A percentile compares a stretch with the other conserved stretches of the same genome.
Conservation (phyloP, 2,888 invertebrate genomes). For the Campoplex capitator region DNA sequence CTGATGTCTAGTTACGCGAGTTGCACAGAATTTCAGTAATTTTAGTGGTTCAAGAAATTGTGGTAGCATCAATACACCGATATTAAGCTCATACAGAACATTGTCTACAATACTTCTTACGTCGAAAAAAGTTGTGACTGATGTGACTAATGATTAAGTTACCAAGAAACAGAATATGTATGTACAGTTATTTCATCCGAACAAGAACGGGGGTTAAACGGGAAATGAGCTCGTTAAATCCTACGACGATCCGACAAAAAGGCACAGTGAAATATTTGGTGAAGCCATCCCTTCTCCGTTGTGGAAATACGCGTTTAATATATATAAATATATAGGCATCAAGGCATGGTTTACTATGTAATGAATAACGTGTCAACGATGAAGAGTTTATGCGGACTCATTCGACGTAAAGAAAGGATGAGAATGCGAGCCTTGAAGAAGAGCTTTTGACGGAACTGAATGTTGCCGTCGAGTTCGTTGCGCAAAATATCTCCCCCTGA, state of each 20-base stretch:
- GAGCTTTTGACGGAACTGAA: conserved; percentile 60
- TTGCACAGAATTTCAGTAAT: neutral
- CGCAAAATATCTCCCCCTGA: conserved; percentile 31
- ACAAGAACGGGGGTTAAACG: conserved; percentile 22
- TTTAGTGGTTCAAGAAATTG: neutral
- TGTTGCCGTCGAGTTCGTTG: conserved; percentile 63
- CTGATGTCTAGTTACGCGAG: neutral
- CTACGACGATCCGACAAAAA: conserved; percentile 50
- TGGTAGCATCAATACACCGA: neutral
- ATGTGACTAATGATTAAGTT: conserved; percentile 32
- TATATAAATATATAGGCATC: conserved; percentile 36
- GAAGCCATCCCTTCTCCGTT: conserved; percentile 6
- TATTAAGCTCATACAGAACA: neutral
- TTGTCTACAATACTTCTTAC: neutral
- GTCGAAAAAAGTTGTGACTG: neutral
- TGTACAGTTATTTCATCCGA: conserved; percentile 39
- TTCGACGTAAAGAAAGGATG: conserved; percentile 19
- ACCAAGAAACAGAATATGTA: conserved; percentile 18
- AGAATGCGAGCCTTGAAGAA: conserved; percentile 53
- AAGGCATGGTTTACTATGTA: conserved; percentile 34
- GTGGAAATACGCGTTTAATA: conserved; percentile 19
- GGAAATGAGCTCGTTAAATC: conserved; percentile 65
- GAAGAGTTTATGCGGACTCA: conserved; percentile 54
- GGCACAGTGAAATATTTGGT: conserved; percentile 19
- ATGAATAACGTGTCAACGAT: conserved; percentile 61